A percentile compares a stretch with the other conserved stretches of the same genome.
Evolutionary conservation across 2,113 vertebrate species (phyloP).

Genomic region (Chlamydotis undulata): DNA sequence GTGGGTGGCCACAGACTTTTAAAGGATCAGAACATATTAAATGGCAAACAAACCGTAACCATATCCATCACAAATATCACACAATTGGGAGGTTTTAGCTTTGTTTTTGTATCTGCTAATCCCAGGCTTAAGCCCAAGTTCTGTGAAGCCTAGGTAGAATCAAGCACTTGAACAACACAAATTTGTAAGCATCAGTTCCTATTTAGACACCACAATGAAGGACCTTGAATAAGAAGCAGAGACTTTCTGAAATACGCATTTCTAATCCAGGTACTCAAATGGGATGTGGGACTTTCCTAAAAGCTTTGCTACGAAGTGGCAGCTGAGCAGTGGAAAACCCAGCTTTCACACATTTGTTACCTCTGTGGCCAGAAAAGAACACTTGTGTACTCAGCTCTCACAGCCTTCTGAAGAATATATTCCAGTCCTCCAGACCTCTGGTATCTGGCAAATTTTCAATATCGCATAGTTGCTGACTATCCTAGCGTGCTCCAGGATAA

Average conservation of each 20-base stretch:
- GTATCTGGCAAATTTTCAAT: conserved; percentile 37
- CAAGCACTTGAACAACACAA: neutral
- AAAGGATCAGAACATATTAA: neutral
- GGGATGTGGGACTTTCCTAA: neutral
- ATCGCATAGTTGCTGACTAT: conserved; percentile 10
- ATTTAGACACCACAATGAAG: neutral
- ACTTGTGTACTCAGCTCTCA: neutral
- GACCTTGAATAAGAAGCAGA: neutral
- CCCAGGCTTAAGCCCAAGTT: neutral
- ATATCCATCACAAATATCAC: neutral
- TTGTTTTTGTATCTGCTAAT: neutral
- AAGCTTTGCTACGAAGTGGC: neutral
- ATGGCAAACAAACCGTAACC: neutral
- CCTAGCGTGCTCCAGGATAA: conserved; percentile 24
- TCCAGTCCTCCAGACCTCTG: conserved; percentile 34
- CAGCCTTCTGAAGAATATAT: conserved; percentile 24
- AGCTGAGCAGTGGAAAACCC: neutral
- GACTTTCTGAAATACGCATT: neutral
- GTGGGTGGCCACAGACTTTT: neutral
- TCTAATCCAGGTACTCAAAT: neutral
- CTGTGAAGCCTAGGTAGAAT: neutral
- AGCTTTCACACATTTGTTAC: neutral
- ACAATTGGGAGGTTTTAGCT: neutral
- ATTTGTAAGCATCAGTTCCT: neutral
- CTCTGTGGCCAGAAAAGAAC: neutral